Evolutionary conservation across 1,140 invertebrate genomes (phyloP), one percentile per base, ranked within the genome.

Genomic region (Drosophila burlai): DNA sequence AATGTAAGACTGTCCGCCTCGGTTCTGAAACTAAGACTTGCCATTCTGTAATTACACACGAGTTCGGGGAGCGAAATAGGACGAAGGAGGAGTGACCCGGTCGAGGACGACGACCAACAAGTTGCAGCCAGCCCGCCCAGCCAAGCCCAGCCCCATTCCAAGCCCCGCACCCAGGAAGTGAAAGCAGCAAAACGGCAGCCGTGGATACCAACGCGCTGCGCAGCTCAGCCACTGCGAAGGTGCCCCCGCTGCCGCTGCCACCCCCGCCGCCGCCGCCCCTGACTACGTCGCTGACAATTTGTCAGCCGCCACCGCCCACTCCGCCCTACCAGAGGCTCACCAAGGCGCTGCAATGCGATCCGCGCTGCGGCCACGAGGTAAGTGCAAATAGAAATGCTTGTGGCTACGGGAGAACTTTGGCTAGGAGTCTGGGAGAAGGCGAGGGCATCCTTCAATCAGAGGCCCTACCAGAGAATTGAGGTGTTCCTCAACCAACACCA

Each of bases 351-450:
- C 92, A 93, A 91, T 89, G 87, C 81, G 92, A 93, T 92, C 92
- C 92, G 60, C 91, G 92, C 83, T 93, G 92, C 73, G 92, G 91
- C 68, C 92, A 93, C 91, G 92, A 93, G 92, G 92, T 93, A 76
- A 92, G 79, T 89, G 80, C 26, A 31, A 69, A 64, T 63, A 43
- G 40, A 60, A 59, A 54, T n/a, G 50, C 43, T 38, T 57, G 46
- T 42, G 52, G 38, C 38, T 3, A 38, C 4, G 6, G 21, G 36
- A n/a, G 21, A 60, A 57, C 52, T 29, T 46, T 36, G 5, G 24
- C 10, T 9, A 26, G 40, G 58, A 65, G 15, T 40, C 54, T 55
- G 54, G 15, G 5, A 38, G 31, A 34, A 9, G 18, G 13, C 18
- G 31, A n/a, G 5, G 54, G 36, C 54, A 55, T 55, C 21, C 34